Evolutionary conservation across 2,797 vertebrate species (phyloP).

Genomic region (Enteromius treurensis): DNA sequence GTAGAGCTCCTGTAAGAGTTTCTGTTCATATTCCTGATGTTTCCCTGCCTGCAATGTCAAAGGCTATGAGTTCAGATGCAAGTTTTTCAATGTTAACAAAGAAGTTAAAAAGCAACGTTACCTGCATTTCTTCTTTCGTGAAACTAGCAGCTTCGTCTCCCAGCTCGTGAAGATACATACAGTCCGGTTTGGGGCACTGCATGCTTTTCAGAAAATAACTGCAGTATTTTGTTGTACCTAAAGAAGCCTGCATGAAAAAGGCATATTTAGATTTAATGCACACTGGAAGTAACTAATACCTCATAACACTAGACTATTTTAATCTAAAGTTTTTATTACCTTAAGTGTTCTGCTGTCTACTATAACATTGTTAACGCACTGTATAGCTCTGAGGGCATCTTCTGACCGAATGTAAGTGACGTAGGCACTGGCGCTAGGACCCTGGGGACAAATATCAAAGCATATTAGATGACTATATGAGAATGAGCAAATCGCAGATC

Average conservation of each 20-base stretch:
- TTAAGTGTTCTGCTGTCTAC: constrained; percentile 92
- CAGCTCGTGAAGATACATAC: constrained; percentile 90
- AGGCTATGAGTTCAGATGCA: background rate
- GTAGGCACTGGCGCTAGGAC: constrained; percentile 92
- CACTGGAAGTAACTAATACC: background rate
- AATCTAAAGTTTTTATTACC: constrained; percentile 67
- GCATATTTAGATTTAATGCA: background rate
- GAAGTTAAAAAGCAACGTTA: constrained; percentile 54
- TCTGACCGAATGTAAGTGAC: constrained; percentile 92
- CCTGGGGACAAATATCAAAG: constrained; percentile 69
- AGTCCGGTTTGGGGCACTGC: constrained; percentile 92
- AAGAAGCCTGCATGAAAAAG: constrained; percentile 78
- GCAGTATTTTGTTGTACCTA: constrained; percentile 94
- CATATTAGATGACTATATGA: background rate
- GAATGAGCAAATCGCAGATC: background rate
- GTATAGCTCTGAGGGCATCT: constrained; percentile 93
- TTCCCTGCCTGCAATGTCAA: constrained; percentile 87
- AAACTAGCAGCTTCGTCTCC: constrained; percentile 91
- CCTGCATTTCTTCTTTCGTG: constrained; percentile 93
- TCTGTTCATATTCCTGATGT: constrained; percentile 99
- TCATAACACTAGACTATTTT: background rate
- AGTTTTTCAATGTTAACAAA: background rate
- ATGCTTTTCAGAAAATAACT: constrained; percentile 93
- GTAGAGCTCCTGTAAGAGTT: constrained; percentile 97
- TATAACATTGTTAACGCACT: constrained; percentile 90